Percentiles rank a stretch among this genome's conserved stretches.
phyloP scores from a whole-genome alignment of 2,888 invertebrate genomes.

The Teleiodes luculella region DNA sequence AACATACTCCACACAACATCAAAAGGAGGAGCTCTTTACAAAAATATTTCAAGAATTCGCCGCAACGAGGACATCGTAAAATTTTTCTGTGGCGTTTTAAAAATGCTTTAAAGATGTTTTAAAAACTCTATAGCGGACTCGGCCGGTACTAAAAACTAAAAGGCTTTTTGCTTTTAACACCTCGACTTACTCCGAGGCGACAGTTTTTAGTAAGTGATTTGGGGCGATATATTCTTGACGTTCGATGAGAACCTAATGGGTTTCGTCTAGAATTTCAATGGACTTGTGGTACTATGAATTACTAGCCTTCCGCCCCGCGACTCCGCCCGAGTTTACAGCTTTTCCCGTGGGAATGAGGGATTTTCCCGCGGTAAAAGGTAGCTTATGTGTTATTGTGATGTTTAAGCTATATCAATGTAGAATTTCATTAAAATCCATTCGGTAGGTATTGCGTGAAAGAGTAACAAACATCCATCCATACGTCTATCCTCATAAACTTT shows the following conservation, averaged over 20 bases:
- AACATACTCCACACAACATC: conserved; percentile 1
- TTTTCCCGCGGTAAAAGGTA: no score
- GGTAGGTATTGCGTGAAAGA: no score
- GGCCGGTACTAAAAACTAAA: conserved; percentile 39
- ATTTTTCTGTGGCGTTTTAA: conserved; percentile 19
- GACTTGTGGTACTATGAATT: no score
- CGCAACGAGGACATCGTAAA: conserved; percentile 8
- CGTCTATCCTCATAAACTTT: no score
- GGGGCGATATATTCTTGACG: background rate
- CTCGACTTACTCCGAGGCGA: conserved; percentile 13
- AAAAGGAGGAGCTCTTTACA: conserved; percentile 11
- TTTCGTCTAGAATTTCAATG: no score
- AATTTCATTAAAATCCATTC: no score
- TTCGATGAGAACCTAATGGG: background rate
- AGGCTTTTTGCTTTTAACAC: conserved; percentile 39
- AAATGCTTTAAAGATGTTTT: conserved; percentile 21
- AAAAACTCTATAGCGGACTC: conserved; percentile 25
- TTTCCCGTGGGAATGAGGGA: no score
- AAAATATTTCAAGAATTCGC: conserved; percentile 8
- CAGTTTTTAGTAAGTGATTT: conserved; percentile 8
- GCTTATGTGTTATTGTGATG: no score
- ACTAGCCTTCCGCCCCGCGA: no score
- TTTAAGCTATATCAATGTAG: no score
- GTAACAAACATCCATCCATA: no score
- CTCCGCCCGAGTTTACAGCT: no score